A percentile compares a stretch with the other conserved stretches of the same genome.
phyloP scores from a whole-genome alignment of 2,888 invertebrate genomes.

The Anthrax anthrax region DNA sequence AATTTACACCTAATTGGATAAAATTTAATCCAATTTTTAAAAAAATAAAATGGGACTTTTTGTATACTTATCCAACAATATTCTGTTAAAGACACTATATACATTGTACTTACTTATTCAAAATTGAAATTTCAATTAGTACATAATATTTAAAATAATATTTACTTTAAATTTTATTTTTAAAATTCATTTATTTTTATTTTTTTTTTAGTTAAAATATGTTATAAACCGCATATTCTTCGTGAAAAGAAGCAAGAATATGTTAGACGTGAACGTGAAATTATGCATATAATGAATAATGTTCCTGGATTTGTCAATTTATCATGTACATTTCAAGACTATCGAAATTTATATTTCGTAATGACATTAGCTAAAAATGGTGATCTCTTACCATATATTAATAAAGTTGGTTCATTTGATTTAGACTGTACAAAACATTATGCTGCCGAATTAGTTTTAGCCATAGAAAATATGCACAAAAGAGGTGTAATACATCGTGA shows the following conservation, averaged over 20 bases:
- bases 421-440: conserved; percentile 84
- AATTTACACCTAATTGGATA: too few relatives aligned
- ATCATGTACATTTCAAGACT: conserved; percentile 93
- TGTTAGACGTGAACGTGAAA: conserved; percentile 88
- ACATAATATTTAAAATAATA: too few relatives aligned
- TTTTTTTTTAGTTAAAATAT: conserved; percentile 75
- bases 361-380: conserved; percentile 90
- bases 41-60: too few relatives aligned
- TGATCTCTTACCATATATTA: conserved; percentile 83
- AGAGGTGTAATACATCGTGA: conserved; percentile 88
- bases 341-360: conserved; percentile 84
- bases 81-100: too few relatives aligned
- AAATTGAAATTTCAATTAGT: too few relatives aligned
- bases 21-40: too few relatives aligned
- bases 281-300: conserved; percentile 69
- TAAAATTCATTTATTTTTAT: too few relatives aligned
- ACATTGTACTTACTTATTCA: too few relatives aligned
- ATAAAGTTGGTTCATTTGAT: conserved; percentile 80
- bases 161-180: too few relatives aligned
- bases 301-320: conserved; percentile 84
- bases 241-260: conserved; percentile 87
- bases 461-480: conserved; percentile 80
- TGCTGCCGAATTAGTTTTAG: conserved; percentile 81
- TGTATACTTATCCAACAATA: too few relatives aligned
- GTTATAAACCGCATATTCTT: conserved; percentile 86